These are phyloP conservation scores for Acleris sparsana DNA, from an alignment of 2,888 invertebrate species.

Conservation along the genomic window DNA sequence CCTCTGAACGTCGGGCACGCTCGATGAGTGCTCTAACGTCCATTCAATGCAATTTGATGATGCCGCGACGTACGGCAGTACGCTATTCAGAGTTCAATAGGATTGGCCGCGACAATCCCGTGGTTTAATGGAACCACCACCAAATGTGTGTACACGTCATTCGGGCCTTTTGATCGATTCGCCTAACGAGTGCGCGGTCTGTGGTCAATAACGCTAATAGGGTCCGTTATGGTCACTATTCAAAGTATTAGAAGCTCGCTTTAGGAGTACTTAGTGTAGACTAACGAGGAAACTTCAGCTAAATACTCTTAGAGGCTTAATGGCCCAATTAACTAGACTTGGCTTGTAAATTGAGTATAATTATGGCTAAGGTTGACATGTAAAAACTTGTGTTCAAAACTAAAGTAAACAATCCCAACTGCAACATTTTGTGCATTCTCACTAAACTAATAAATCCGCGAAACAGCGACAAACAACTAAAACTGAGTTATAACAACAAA, in stretches of 20 bases:
- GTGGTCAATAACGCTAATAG: slow-evolving; percentile 17
- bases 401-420: slow-evolving; percentile 1
- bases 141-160: slow-evolving; percentile 52
- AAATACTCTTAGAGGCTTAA: slow-evolving; percentile 11
- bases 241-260: slow-evolving; percentile 14
- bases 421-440: slow-evolving; percentile 63
- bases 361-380: too few relatives aligned
- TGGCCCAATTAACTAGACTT: not conserved
- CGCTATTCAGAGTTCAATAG: slow-evolving; percentile 71
- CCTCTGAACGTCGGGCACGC: slow-evolving; percentile 66
- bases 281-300: slow-evolving; percentile 26
- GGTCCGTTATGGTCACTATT: slow-evolving; percentile 11
- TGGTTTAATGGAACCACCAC: slow-evolving; percentile 73
- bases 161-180: slow-evolving; percentile 44
- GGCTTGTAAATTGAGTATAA: too few relatives aligned
- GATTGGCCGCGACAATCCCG: slow-evolving; percentile 74
- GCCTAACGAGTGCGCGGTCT: slow-evolving; percentile 26
- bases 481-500: slow-evolving; percentile 84
- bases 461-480: slow-evolving; percentile 77
- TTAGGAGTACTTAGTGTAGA: slow-evolving; percentile 11
- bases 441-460: slow-evolving; percentile 80
- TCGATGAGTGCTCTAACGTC: slow-evolving; percentile 77
- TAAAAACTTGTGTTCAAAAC: too few relatives aligned
- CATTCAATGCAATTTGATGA: slow-evolving; percentile 81
- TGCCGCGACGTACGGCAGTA: slow-evolving; percentile 61